These are phyloP conservation scores for Orbicella faveolata DNA, from an alignment of 64 coral and sea anemone species.

Conservation along the genomic window DNA sequence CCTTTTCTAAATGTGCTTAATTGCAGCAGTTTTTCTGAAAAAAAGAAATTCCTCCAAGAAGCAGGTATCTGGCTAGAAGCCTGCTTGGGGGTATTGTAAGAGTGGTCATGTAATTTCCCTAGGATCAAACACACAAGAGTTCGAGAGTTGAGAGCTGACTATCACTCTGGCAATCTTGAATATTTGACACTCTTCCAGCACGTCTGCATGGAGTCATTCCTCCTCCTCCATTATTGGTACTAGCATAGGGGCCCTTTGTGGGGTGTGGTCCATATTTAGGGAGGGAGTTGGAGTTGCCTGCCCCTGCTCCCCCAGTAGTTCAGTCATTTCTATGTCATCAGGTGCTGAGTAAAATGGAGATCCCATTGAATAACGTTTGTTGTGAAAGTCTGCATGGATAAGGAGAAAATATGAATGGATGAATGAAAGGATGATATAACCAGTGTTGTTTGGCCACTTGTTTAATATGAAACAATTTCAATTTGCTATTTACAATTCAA, in stretches of 20 bases:
- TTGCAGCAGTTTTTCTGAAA: no score
- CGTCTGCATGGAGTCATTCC: not conserved
- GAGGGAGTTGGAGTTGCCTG: slow-evolving; percentile 23
- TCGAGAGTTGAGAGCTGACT: not conserved
- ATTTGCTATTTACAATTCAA: no score
- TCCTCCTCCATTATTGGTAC: not conserved
- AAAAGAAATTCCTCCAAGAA: no score
- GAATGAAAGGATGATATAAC: not conserved
- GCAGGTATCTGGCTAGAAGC: no score
- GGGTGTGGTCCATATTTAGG: slow-evolving; percentile 10
- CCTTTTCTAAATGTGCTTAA: no score
- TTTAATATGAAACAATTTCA: no score
- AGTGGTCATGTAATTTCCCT: no score
- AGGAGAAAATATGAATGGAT: slow-evolving; percentile 27
- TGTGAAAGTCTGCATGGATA: slow-evolving; percentile 61
- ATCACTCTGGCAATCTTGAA: not conserved
- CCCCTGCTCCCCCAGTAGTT: slow-evolving; percentile 48
- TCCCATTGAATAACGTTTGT: slow-evolving; percentile 74
- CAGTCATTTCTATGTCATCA: slow-evolving; percentile 82
- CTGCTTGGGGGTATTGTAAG: no score
- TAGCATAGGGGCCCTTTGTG: slow-evolving; percentile 19
- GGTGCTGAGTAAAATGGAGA: slow-evolving; percentile 90
- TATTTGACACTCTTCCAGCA: not conserved
- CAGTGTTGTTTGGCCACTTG: not conserved
- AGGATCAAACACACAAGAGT: no score